Evolutionary conservation across 2,888 invertebrate genomes (phyloP).

Genomic region (Sinelater perroti): DNA sequence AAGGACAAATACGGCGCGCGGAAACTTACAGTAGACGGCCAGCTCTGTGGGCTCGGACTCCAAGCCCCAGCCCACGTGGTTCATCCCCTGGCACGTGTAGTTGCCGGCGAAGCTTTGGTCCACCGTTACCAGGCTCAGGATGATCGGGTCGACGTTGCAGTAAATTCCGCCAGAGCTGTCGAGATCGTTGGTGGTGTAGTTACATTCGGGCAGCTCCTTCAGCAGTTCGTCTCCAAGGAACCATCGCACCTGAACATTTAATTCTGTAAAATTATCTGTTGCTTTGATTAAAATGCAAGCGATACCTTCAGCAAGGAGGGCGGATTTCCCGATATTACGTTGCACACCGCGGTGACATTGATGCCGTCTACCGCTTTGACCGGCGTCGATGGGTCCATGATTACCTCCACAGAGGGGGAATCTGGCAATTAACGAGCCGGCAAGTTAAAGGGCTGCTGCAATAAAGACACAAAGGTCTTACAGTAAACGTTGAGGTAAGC

Average conservation of each 20-base stretch:
- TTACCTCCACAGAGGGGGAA: slow-evolving; percentile 79
- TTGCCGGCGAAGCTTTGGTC: slow-evolving; percentile 90
- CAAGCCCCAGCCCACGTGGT: slow-evolving; percentile 88
- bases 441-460: slow-evolving; percentile 16
- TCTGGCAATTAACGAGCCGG: too few species aligned
- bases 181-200: slow-evolving; percentile 60
- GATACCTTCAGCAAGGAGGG: slow-evolving; percentile 72
- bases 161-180: slow-evolving; percentile 66
- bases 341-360: slow-evolving; percentile 85
- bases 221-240: slow-evolving; percentile 83
- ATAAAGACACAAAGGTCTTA: slow-evolving; percentile 65
- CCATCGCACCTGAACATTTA: slow-evolving; percentile 76
- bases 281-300: too few species aligned
- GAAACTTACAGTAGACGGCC: slow-evolving; percentile 79
- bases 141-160: slow-evolving; percentile 87
- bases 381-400: slow-evolving; percentile 79
- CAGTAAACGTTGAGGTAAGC: slow-evolving; percentile 84
- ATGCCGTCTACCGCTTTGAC: slow-evolving; percentile 80
- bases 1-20: neutral
- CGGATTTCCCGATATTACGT: slow-evolving; percentile 83
- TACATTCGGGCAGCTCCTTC: slow-evolving; percentile 86
- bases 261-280: too few species aligned
- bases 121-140: slow-evolving; percentile 85
- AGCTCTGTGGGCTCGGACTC: slow-evolving; percentile 80
- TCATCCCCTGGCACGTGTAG: slow-evolving; percentile 91